These are phyloP conservation scores for Drosophila littoralis DNA, from an alignment of 1,140 invertebrate genomes.

Conservation along the genomic window DNA sequence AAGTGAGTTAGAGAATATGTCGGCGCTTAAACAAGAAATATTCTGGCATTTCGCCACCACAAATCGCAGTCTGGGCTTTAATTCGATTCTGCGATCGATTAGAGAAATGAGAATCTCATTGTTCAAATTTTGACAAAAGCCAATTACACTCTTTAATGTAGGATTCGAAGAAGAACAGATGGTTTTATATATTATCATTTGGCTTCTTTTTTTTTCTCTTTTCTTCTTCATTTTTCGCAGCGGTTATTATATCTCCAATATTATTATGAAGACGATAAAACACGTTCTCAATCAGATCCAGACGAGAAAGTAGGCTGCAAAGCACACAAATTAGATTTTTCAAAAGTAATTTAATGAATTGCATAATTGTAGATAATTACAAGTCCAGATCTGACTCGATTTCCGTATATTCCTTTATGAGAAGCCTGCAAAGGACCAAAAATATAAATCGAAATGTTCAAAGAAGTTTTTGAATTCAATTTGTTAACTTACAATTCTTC, in stretches of 20 bases:
- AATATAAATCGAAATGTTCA: background rate
- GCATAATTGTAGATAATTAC: background rate
- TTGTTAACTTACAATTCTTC: slow-evolving; percentile 6
- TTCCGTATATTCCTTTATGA: background rate
- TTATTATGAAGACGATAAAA: slow-evolving; percentile 17
- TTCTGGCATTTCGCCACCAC: too few relatives aligned
- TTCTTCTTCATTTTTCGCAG: background rate
- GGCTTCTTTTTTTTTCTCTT: background rate
- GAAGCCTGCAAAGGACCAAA: background rate
- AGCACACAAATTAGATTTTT: background rate
- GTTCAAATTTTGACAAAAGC: background rate
- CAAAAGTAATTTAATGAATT: background rate
- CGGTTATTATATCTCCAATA: slow-evolving; percentile 6
- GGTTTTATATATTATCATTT: background rate
- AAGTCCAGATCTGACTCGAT: slow-evolving; percentile 9
- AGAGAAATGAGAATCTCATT: too few relatives aligned
- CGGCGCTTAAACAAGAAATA: too few relatives aligned
- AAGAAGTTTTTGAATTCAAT: background rate
- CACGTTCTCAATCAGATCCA: slow-evolving; percentile 3
- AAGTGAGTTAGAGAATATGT: too few relatives aligned
- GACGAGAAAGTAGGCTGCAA: slow-evolving; percentile 3
- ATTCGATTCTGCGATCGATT: too few relatives aligned
- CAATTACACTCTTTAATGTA: background rate
- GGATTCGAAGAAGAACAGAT: too few relatives aligned
- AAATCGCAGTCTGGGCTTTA: too few relatives aligned